Base-by-base conservation (phyloP, 2,888 invertebrate genomes). In the Hydrotaea cyrtoneurina region DNA sequence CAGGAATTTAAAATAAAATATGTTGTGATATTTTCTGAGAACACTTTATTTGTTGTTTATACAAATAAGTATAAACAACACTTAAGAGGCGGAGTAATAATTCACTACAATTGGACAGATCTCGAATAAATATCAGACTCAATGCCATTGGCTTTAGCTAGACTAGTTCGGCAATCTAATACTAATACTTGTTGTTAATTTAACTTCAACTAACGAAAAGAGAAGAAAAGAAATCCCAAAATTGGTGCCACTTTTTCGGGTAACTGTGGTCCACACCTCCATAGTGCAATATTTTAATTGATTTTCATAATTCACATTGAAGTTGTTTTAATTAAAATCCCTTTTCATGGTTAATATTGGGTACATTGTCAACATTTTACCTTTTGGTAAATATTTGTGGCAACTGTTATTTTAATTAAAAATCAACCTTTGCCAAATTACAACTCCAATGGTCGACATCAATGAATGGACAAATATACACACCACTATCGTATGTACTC, bases 371-470 rank as follows among this genome's bases (percentile, higher is more conserved):
- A 82, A 82, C 85, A 80, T 77, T 82, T 85, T 77, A 77, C 78
- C 78, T 53, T 85, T 82, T 77, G 77, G 82, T 77, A 85, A 85
- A 85, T 85, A 85, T 85, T 85, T 85, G 85, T 80, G 79, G 82
- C 59, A 69, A 85, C 82, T 82, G 85, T 85, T 80, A 82, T 85
- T 85, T 85, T 85, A 85, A 85, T 85, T 85, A 85, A 85, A 85
- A 85, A 80, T 76, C 69, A 80, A 82, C 82, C 79, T 82, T 66
- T 79, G 36, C 39, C 75, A 72, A 64, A 72, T 73, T 80, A 76
- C 71, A 78, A 81, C 39, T 75, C 23, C 75, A 76, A 66, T 74
- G 77, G 62, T 77, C 46, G 69, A 23, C 36, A 36, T 57, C 72
- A 64, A 64, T 31, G 59, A 31, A 62, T 31, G 59, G 13, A n/a